Conservation (phyloP, 2,113 vertebrate genomes). For the Pithys albifrons region DNA sequence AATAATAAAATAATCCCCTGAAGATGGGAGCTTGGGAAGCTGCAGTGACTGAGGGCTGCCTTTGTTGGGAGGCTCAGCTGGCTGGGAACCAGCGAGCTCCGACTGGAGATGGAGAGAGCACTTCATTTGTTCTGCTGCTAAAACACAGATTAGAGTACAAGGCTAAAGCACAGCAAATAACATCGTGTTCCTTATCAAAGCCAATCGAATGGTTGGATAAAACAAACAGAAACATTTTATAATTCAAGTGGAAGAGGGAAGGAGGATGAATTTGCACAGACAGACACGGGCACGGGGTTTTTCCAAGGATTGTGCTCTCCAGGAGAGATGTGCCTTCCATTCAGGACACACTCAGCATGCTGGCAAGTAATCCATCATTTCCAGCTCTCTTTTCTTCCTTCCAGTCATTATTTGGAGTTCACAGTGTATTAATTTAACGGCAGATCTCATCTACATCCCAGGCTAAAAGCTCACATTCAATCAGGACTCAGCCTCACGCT, state of each 20-base stretch:
- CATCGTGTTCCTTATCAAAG: conserved; percentile 19
- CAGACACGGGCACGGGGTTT: neutral
- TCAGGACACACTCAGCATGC: neutral
- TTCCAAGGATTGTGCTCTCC: neutral
- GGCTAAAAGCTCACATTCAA: neutral
- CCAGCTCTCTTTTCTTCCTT: neutral
- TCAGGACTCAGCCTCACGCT: neutral
- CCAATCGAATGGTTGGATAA: neutral
- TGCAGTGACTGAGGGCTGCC: neutral
- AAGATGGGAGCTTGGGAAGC: conserved; percentile 8
- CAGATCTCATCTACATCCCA: neutral
- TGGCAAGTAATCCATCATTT: neutral
- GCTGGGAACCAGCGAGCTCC: conserved; percentile 17
- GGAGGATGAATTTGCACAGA: neutral
- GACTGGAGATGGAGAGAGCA: conserved; percentile 15
- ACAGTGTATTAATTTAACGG: conserved; percentile 32
- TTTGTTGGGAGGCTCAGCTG: conserved; percentile 25
- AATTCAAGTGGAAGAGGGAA: conserved; percentile 10
- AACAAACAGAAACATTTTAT: conserved; percentile 45
- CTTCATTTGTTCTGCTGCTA: conserved; percentile 60
- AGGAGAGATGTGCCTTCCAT: neutral
- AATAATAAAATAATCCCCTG: conserved; percentile 48
- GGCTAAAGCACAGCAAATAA: conserved; percentile 37
- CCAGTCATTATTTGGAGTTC: conserved; percentile 52
- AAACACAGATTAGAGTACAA: conserved; percentile 53